These are phyloP conservation scores for Crotalus viridis DNA, from an alignment of 2,113 vertebrate genomes.

Conservation along the genomic window DNA sequence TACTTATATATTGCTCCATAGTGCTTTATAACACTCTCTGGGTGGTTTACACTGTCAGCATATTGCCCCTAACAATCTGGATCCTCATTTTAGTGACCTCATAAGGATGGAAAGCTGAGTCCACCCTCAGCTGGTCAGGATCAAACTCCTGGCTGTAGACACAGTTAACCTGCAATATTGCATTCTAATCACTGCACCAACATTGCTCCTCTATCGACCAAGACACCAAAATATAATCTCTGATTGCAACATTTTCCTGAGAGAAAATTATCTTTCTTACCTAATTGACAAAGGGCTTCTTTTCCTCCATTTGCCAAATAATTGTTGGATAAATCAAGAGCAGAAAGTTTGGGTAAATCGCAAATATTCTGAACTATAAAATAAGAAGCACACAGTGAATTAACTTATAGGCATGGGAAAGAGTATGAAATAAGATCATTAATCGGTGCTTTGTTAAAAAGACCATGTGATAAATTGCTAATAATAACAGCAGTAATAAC, in stretches of 20 bases:
- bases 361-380: constrained; percentile 58
- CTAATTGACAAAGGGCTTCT: constrained; percentile 42
- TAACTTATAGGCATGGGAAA: not conserved
- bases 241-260: not conserved
- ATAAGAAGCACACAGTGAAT: constrained; percentile 1
- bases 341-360: constrained; percentile 49
- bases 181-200: not conserved
- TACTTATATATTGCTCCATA: not conserved
- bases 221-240: not conserved
- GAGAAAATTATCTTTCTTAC: constrained; percentile 44
- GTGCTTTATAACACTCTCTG: not conserved
- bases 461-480: not conserved
- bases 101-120: not conserved
- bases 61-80: not conserved
- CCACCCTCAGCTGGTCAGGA: not conserved
- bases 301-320: constrained; percentile 50
- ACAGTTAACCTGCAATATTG: not conserved
- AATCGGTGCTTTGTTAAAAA: not conserved
- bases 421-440: not conserved
- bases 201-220: not conserved
- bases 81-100: not conserved
- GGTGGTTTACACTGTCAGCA: not conserved
- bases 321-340: constrained; percentile 65
- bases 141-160: not conserved
- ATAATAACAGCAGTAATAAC: not conserved